phyloP scores from a whole-genome alignment of 2,888 invertebrate species.

The Harpalus rubripes region DNA sequence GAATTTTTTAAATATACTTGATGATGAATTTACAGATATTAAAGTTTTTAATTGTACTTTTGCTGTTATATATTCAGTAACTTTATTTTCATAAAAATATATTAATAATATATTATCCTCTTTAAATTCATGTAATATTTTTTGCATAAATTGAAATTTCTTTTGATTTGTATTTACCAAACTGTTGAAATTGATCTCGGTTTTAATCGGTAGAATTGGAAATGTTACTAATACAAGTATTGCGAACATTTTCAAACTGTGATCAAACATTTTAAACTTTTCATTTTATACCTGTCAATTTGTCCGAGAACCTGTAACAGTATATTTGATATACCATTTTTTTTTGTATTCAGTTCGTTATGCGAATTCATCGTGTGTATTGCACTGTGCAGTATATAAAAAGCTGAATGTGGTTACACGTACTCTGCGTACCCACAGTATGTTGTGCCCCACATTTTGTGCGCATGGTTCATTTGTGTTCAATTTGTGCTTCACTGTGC shows the following conservation, averaged over 20 bases:
- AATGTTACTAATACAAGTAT: neutral
- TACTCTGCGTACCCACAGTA: too few species aligned
- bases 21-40: neutral
- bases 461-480: too few species aligned
- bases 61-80: neutral
- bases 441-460: too few species aligned
- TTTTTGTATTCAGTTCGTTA: too few species aligned
- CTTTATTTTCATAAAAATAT: neutral
- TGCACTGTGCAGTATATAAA: too few species aligned
- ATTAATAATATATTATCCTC: neutral
- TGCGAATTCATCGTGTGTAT: too few species aligned
- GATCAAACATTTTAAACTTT: neutral
- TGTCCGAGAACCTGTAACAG: too few species aligned
- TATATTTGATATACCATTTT: too few species aligned
- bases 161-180: neutral
- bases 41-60: neutral
- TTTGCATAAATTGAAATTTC: neutral
- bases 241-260: neutral
- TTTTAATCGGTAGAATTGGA: neutral
- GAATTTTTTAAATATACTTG: neutral
- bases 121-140: neutral
- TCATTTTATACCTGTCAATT: neutral
- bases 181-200: neutral
- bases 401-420: too few species aligned
- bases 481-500: too few species aligned